Conservation (phyloP, 2,113 vertebrate genomes). For the Mesembrinibis cayennensis region DNA sequence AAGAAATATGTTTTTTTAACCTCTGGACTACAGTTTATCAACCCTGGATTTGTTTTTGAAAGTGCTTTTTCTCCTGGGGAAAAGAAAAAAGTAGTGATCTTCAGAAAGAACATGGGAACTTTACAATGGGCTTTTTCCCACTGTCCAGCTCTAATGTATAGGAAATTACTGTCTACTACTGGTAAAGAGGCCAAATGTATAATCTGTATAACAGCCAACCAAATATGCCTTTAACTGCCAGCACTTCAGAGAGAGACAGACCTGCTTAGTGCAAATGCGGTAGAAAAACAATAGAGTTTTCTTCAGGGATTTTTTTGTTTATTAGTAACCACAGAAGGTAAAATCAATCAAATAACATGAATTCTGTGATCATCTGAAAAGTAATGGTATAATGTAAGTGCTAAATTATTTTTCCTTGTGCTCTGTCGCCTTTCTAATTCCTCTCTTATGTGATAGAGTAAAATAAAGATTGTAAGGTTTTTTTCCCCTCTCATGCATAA, state of each 20-base stretch:
- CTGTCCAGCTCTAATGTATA: neutral
- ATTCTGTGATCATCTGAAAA: neutral
- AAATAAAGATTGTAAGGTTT: neutral
- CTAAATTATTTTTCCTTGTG: neutral
- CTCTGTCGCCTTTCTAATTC: neutral
- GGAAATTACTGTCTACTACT: neutral
- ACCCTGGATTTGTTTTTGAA: conserved; percentile 19
- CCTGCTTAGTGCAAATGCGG: neutral
- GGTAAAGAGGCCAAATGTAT: neutral
- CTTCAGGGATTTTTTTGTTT: neutral
- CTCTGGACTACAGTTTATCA: conserved; percentile 7
- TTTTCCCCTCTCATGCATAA: neutral
- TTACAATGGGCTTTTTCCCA: neutral
- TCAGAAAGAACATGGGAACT: neutral
- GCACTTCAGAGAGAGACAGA: neutral
- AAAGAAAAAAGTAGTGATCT: neutral
- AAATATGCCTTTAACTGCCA: neutral
- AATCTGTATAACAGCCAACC: neutral
- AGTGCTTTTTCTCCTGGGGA: neutral
- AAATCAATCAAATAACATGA: neutral
- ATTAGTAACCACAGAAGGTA: neutral
- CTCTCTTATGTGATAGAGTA: neutral
- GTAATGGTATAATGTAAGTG: neutral
- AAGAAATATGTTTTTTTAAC: neutral
- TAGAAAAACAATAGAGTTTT: neutral